Evolutionary conservation across 2,113 vertebrate species (phyloP), one percentile per base, ranked within the genome.

Genomic region (Octodon degus): DNA sequence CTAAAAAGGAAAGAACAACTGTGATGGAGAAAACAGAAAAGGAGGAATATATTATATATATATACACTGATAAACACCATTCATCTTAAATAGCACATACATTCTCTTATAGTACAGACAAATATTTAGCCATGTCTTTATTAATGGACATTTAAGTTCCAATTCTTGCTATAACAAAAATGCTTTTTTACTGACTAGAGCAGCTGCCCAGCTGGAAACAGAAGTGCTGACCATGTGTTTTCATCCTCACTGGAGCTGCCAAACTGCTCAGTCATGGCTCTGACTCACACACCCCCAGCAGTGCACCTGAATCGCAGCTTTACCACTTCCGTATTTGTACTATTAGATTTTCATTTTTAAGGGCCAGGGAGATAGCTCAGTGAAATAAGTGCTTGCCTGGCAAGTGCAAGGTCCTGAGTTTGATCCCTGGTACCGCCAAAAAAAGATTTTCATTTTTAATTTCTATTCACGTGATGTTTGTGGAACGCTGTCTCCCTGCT

Each of bases 361-460:
- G 43, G 43, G 43, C 43, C 43, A 43, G 43, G 43, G 43, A 43
- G 43, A 43, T 43, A 43, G 43, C 43, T 43, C 43, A 43, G 43
- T 43, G 43, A 43, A 5, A 43, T 43, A 43, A 43, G 3, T 43
- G 43, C 43, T 43, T 43, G 43, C 43, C 43, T 43, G 43, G 43
- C 43, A 43, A 43, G 43, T 43, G 43, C 43, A 43, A 43, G 43
- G 43, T 43, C 43, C 43, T 43, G 43, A 43, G 43, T 43, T 43
- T 43, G 43, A 43, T 43, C 43, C 43, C 43, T 43, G 43, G 43
- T 43, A 5, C 43, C 43, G 5, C 43, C 43, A 43, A 43, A 43
- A 43, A 43, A 43, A 94, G 34, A 63, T 77, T 84, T 93, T 53
- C 58, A 86, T 83, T 93, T 72, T 92, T 80, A 79, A 92, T 65